Evolutionary conservation across 2,888 invertebrate species (phyloP), one percentile per base, ranked within the genome.

Genomic region (Sepioteuthis lessoniana): DNA sequence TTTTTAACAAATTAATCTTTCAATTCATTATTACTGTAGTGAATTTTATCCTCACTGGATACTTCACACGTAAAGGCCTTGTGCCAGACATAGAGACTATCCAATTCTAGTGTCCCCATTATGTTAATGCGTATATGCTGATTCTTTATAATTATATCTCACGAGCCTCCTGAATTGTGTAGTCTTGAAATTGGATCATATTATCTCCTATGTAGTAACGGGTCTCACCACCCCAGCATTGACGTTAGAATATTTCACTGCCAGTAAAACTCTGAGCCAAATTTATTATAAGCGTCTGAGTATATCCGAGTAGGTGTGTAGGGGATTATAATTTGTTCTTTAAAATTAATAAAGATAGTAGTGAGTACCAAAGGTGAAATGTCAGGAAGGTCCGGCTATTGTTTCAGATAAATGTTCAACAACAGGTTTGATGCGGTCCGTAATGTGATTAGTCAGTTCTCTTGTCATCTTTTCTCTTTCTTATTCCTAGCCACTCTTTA

Each of bases 321-420:
- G 76, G 10, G 76, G 13, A 13, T 13, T n/a, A n/a, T 76, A 76
- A 76, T n/a, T n/a, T 76, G 76, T n/a, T 76, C 76, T 76, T 76
- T 76, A 76, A 76, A 76, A 76, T 76, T 76, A 76, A n/a, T 76
- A n/a, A n/a, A 76, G 60, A 55, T 55, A 28, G 76, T 76, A 3
- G 76, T 76, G n/a, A n/a, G n/a, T 76, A n/a, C 76, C 10, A 76
- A 76, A 76, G 76, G 76, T 76, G 76, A 76, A n/a, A 76, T 76
- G 76, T 76, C n/a, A n/a, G n/a, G 76, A n/a, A 76, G 5, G 76
- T n/a, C n/a, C 76, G n/a, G 13, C n/a, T 76, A 76, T 76, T 76
- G 76, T 76, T 76, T 76, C 76, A 76, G 76, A 13, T n/a, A 76
- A 55, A 55, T 55, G 55, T 5, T 21, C 25, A 55, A 55, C 55